Base-by-base conservation (phyloP, 1,140 invertebrate species). In the Aphis gossypii region DNA sequence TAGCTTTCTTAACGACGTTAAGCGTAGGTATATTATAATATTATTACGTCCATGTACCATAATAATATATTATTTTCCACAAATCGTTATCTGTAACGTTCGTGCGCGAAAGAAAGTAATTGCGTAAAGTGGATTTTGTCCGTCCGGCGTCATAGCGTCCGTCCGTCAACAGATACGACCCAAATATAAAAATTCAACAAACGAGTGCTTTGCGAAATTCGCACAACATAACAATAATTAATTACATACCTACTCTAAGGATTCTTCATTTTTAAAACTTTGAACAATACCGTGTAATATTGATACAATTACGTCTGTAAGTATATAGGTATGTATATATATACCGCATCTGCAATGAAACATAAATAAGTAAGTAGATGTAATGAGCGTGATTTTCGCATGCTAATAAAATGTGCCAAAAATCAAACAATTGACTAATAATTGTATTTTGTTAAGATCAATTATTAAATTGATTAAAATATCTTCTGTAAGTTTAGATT, bases 101-200 rank as follows among this genome's bases (percentile, higher is more conserved):
- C 60, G 23, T 41, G 83, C 14, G 2, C 25, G 23, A 11, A 2
- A 14, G n/a, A 46, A 86, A 86, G 23, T 86, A 25, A 44, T n/a
- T 48, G 30, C 4, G 18, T 51, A 35, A 35, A 51, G 18, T 88
- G 14, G 25, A 88, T 88, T 88, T 51, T 35, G 86, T 88, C 86
- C 86, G 86, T 88, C 86, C 86, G 86, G 14, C 11, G 86, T 87
- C 60, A n/a, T 35, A 87, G 44, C 46, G 35, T 56, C 87, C 87
- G 87, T 89, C 87, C 87, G 21, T 51, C 38, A 38, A 38, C 46
- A 48, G 30, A 51, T 18, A 51, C 30, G 30, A 30, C 44, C 25
- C 38, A 35, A 23, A 30, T 87, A 4, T 46, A 87, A 6, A 0
- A 54, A 89, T 3, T 46, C 11, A 8, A 11, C 1, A 9, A 18